Percentiles rank a stretch among this genome's conserved stretches.
These are phyloP conservation scores for Nomada hirtipes DNA, from an alignment of 2,888 invertebrate genomes.

Conservation along the genomic window DNA sequence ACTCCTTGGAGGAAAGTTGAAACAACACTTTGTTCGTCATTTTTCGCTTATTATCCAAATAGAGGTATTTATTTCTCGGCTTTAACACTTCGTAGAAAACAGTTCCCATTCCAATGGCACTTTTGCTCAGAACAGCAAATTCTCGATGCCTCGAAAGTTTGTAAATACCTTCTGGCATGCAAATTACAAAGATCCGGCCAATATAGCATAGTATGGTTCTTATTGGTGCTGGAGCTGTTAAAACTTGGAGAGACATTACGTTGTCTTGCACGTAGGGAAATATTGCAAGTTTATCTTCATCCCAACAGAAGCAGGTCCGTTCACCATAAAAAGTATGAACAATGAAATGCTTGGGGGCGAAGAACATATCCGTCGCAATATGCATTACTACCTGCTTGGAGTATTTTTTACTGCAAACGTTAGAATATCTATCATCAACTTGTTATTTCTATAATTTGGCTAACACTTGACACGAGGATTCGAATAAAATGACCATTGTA, in stretches of 20 bases:
- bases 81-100: constrained; percentile 72
- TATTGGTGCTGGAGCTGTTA: constrained; percentile 72
- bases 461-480: no score
- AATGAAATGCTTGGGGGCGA: constrained; percentile 71
- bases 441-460: no score
- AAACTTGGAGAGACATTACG: neutral
- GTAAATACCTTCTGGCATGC: constrained; percentile 75
- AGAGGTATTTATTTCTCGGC: constrained; percentile 62
- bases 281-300: constrained; percentile 65
- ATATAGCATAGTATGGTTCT: constrained; percentile 71
- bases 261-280: constrained; percentile 67
- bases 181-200: constrained; percentile 75
- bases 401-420: no score
- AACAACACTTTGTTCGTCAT: constrained; percentile 69
- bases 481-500: no score
- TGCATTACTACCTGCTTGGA: constrained; percentile 46
- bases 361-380: constrained; percentile 54
- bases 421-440: no score
- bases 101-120: constrained; percentile 74
- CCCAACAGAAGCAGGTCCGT: constrained; percentile 78
- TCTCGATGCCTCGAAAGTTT: constrained; percentile 72
- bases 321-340: constrained; percentile 75
- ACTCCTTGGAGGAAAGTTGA: constrained; percentile 41
- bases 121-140: constrained; percentile 73
- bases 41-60: constrained; percentile 72